phyloP scores from a whole-genome alignment of 2,888 invertebrate species.

The Bibio marci region DNA sequence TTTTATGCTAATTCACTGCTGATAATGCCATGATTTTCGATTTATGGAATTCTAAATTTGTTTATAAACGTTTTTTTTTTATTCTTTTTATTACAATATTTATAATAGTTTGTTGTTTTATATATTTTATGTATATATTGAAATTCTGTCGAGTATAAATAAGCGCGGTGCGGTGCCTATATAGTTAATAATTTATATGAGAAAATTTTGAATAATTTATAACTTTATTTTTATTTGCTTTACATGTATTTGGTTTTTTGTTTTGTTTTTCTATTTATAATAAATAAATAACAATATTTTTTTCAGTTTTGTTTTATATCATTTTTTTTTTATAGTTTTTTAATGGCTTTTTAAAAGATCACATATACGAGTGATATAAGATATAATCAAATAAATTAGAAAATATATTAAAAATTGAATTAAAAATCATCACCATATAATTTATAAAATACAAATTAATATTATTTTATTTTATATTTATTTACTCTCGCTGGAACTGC shows the following conservation, averaged over 20 bases:
- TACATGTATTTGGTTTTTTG: no score
- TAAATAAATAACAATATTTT: neutral
- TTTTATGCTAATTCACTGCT: conserved; percentile 7
- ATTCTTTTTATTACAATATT: neutral
- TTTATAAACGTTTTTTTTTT: conserved; percentile 5
- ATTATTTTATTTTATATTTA: no score
- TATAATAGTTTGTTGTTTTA: neutral
- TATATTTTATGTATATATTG: neutral
- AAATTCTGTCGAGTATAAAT: neutral
- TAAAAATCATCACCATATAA: no score
- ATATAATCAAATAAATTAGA: no score
- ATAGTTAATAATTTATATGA: conserved; percentile 7
- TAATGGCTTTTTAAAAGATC: conserved; percentile 5
- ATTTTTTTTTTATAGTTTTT: conserved; percentile 4
- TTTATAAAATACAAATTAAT: no score
- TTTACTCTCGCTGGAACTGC: no score
- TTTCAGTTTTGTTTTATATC: conserved; percentile 1
- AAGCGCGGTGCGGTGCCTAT: neutral
- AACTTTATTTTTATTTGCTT: conserved; percentile 4
- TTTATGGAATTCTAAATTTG: conserved; percentile 7
- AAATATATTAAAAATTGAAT: no score
- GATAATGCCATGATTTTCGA: conserved; percentile 7
- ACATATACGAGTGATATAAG: no score
- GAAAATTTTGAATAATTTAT: conserved; percentile 7
- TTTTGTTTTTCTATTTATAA: neutral